Base-by-base conservation (phyloP, 1,140 invertebrate species). In the Bombus waltoni region DNA sequence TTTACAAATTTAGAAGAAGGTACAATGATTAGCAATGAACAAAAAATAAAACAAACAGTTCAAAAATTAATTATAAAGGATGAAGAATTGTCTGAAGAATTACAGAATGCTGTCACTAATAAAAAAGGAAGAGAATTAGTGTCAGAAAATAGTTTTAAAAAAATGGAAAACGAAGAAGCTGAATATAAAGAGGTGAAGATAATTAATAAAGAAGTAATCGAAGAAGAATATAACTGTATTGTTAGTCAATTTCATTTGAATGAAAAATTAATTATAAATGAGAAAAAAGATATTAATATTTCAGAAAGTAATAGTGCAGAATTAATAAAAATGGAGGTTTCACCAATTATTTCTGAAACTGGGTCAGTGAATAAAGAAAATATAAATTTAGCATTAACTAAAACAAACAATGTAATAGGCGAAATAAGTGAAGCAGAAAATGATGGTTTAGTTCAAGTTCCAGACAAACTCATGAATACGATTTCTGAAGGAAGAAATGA, bases 331-430 rank as follows among this genome's bases (percentile, higher is more conserved):
- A 15, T 22, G 6, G 77, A 53, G 0, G 8, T 35, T 5, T 40
- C 9, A 4, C 1, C 53, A 40, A 22, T 40, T 32, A 9, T 42
- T 62, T 47, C 42, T 44, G 72, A 85, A 42, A 66, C 44, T 32
- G 62, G 59, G 35, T 4, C 59, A 44, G 32, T 74, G 38, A 89
- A 32, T 42, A 74, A 68, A 35, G 85, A 89, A 75, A 70, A 62
- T 53, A 40, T 78, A 11, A 62, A 40, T 32, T 57, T 13, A 15
- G 22, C 38, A 62, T 71, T 59, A 53, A 83, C 11, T 28, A 84
- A 76, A 79, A 11, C 47, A 62, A 83, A 87, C 35, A 88, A 89
- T 88, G 76, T 78, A 8, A 80, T 85, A 28, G 53, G 70, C 1
- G 65, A 57, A 13, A 11, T 47, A 32, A 76, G 65, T 25, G 32